Evolutionary conservation across 2,113 vertebrate genomes (phyloP), one percentile per base, ranked within the genome.

Genomic region (Hyaena hyaena): DNA sequence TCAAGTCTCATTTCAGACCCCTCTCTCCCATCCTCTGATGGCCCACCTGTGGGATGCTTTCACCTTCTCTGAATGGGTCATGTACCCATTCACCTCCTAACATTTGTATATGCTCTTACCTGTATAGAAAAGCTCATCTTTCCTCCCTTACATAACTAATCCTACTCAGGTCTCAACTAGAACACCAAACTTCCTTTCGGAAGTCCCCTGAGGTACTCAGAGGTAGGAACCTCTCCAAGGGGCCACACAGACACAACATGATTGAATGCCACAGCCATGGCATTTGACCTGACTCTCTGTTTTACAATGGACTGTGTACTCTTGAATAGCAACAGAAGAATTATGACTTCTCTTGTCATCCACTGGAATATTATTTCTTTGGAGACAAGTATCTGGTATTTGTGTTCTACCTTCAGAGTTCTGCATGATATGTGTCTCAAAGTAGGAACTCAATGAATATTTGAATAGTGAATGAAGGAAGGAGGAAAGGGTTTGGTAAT

Each of bases 1-100:
- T 43, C n/a, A 1, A 8, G 1, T 12, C 23, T 76, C 5, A 10
- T 2, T 4, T 21, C 14, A 14, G 33, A 26, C 5, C 21, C 1
- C 10, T 16, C 19, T n/a, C 2, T 4, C 14, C 15, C 39, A 4
- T 68, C 89, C 33, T 55, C 28, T 12, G 0, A 66, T 39, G 2
- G 0, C 23, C 17, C 4, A 31, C 7, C 10, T 5, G 3, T 10
- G 1, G 43, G 39, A 53, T 28, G 9, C 10, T 28, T 58, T 85
- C 43, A 21, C 8, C 33, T n/a, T 61, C 16, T 86, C 7, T 17
- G 1, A 63, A 31, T 19, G 16, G 14, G 11, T 39, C 48, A 17
- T 3, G 1, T 31, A 16, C 19, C 9, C 12, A 4, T 11, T 28
- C n/a, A 65, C 23, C 9, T 21, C 5, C 65, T 2, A 5, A 4